These are phyloP conservation scores for Andrena hattorfiana DNA, from an alignment of 2,888 invertebrate species.

Conservation along the genomic window DNA sequence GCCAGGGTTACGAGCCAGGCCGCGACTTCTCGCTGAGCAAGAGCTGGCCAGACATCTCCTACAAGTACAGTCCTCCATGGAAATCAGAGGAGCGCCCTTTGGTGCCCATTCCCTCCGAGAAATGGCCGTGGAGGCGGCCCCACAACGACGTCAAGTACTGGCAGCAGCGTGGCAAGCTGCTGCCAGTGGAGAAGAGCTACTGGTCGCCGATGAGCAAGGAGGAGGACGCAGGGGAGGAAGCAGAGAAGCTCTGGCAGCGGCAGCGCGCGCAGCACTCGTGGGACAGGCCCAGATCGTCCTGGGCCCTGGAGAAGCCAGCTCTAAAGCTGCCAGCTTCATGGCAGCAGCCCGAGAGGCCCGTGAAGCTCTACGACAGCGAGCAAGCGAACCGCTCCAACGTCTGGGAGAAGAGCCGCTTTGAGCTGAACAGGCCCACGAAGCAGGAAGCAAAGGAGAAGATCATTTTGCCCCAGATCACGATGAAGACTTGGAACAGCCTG, in stretches of 20 bases:
- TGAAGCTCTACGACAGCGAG: constrained; percentile 43
- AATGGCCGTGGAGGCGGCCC: constrained; percentile 69
- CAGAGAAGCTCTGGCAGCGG: constrained; percentile 47
- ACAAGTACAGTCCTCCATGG: constrained; percentile 69
- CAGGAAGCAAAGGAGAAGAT: constrained; percentile 42
- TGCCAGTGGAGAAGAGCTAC: constrained; percentile 44
- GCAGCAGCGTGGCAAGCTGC: constrained; percentile 59
- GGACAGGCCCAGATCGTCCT: constrained; percentile 37
- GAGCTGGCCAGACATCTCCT: constrained; percentile 71
- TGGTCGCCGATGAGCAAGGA: constrained; percentile 39
- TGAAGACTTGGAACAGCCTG: constrained; percentile 79
- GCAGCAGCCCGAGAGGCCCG: constrained; percentile 48
- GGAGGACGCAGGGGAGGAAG: constrained; percentile 21
- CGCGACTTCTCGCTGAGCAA: constrained; percentile 70
- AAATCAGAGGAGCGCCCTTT: constrained; percentile 48
- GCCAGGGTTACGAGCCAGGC: constrained; percentile 68
- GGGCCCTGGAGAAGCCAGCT: constrained; percentile 27
- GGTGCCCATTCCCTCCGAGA: constrained; percentile 21
- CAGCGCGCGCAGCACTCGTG: constrained; percentile 47
- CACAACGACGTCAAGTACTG: constrained; percentile 59
- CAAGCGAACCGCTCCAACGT: neutral
- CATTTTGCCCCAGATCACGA: constrained; percentile 74
- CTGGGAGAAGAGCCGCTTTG: constrained; percentile 46
- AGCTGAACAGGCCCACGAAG: constrained; percentile 22
- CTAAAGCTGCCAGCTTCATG: constrained; percentile 31